Base-by-base conservation (phyloP, 2,888 invertebrate genomes). In the Psylliodes chrysocephalus region DNA sequence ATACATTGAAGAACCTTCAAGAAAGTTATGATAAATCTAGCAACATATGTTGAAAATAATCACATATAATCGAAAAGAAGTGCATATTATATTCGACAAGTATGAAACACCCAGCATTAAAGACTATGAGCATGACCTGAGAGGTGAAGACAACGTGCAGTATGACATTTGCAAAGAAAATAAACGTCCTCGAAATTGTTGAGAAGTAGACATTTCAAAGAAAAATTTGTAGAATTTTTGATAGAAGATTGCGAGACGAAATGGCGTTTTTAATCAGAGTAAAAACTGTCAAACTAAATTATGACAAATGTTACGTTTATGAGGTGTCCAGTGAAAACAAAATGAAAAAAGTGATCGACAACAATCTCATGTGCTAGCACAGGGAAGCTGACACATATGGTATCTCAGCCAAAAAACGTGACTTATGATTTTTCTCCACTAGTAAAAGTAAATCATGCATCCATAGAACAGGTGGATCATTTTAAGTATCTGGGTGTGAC, bases 11-110 rank as follows among this genome's bases (percentile, higher is more conserved):
- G 28, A 68, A 72, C 10, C 51, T 72, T 42, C 70, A 72, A 55
- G 30, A 53, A n/a, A 69, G 17, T 7, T 74, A 69, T 68, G 70
- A 63, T 49, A 63, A 51, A 71, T 72, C 40, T 67, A 65, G 1
- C 53, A 51, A 49, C 57, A 68, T 46, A 59, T 69, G 25, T 62
- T 72, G 7, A 60, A 64, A 65, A 56, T 70, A 61, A 38, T 74
- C 47, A 66, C 67, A 49, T 70, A 67, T 60, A 63, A 73, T 60
- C 64, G 61, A 63, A 73, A 72, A 72, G 69, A 71, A 68, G 68
- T 74, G 33, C 69, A 75, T 65, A 72, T 77, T 55, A 63, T 75
- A 53, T 77, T 77, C 65, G 74, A 77, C 63, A 71, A 71, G 51
- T 76, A 74, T 62, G 67, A 70, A 19, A 65, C 54, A 63, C 74